Percentiles rank a stretch among this genome's conserved stretches.
phyloP scores from a whole-genome alignment of 1,140 invertebrate species.

The Drosophila kepulauana region DNA sequence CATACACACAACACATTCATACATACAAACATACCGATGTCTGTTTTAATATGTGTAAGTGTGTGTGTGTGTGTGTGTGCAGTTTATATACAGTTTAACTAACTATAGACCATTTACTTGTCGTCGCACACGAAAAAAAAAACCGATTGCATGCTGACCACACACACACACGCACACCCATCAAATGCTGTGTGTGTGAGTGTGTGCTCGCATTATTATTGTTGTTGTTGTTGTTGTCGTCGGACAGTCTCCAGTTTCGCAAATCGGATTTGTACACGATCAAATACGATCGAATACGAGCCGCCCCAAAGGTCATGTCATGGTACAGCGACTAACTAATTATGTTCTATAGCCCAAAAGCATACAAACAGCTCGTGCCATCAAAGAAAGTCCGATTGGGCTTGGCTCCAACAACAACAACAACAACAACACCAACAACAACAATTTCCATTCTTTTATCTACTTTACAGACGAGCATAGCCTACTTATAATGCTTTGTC shows the following conservation, averaged over 20 bases:
- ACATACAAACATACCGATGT: conserved; percentile 2
- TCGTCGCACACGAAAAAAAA: conserved; percentile 19
- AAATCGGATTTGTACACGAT: conserved; percentile 16
- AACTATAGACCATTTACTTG: conserved; percentile 58
- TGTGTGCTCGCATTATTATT: conserved; percentile 20
- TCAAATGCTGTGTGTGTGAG: conserved; percentile 9
- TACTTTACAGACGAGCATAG: conserved; percentile 1
- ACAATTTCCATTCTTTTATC: conserved; percentile 13
- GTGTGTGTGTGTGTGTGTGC: conserved; percentile 17
- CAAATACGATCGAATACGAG: conserved; percentile 35
- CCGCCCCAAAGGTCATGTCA: conserved; percentile 71
- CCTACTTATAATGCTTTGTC: conserved; percentile 1
- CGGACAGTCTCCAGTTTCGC: conserved; percentile 34
- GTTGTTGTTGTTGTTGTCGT: conserved; percentile 41
- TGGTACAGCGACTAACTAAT: conserved; percentile 78
- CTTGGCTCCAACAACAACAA: conserved; percentile 29
- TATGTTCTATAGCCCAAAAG: conserved; percentile 41
- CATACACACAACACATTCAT: conserved; percentile 20
- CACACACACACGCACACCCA: conserved; percentile 20
- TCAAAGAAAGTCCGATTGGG: conserved; percentile 31
- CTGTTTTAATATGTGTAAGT: conserved; percentile 6
- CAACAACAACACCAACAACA: conserved; percentile 12
- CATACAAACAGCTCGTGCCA: conserved; percentile 33
- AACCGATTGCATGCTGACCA: conserved; percentile 47
- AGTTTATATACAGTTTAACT: conserved; percentile 63